Conservation (phyloP, 2,888 invertebrate genomes). For the Troides aeacus region DNA sequence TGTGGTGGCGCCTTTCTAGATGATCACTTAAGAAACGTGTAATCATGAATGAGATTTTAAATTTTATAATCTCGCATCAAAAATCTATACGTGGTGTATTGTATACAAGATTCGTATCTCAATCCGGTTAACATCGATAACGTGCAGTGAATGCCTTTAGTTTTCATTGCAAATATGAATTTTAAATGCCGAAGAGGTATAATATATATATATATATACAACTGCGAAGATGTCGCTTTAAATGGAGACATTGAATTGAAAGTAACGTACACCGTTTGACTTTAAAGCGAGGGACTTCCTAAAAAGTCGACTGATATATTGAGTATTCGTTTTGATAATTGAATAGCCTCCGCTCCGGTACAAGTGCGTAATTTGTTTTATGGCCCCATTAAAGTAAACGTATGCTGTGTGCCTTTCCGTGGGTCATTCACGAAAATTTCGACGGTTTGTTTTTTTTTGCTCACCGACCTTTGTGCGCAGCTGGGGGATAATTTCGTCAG, state of each 20-base stretch:
- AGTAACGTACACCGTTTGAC: not conserved
- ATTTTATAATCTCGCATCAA: not conserved
- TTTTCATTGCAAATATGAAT: not conserved
- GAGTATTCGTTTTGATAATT: constrained; percentile 23
- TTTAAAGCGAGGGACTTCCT: not conserved
- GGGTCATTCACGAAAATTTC: constrained; percentile 31
- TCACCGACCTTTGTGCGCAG: constrained; percentile 15
- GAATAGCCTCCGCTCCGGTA: constrained; percentile 21
- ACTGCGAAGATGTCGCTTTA: not conserved
- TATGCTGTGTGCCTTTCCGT: not conserved
- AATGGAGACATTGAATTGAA: constrained; percentile 24
- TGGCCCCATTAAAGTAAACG: constrained; percentile 33
- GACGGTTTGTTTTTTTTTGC: constrained; percentile 24
- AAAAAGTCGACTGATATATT: constrained; percentile 26
- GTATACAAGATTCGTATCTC: not conserved
- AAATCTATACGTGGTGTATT: too few relatives aligned
- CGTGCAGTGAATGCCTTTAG: not conserved
- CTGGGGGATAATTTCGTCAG: constrained; percentile 25
- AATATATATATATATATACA: not conserved
- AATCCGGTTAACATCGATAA: constrained; percentile 1
- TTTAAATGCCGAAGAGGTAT: not conserved
- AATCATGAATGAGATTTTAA: not conserved
- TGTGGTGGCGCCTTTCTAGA: too few relatives aligned
- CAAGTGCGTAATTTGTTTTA: constrained; percentile 33
- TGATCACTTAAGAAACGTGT: not conserved